A percentile compares a stretch with the other conserved stretches of the same genome.
Conservation (phyloP, 2,113 vertebrate species). For the Canis aureus region DNA sequence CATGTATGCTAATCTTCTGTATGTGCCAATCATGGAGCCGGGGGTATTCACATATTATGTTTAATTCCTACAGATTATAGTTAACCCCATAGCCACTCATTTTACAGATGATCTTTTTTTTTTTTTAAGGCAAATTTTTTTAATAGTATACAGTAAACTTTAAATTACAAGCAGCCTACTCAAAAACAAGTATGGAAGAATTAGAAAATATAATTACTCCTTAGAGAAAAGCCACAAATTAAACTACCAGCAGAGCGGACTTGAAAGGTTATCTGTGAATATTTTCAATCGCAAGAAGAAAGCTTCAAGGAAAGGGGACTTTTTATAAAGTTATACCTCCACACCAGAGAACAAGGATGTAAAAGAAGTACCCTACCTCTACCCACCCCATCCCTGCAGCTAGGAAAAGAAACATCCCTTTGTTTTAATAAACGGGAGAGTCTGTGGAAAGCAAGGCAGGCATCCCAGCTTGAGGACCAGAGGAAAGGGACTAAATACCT, state of each 20-base stretch:
- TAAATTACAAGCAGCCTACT: conserved; percentile 81
- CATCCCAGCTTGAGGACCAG: conserved; percentile 62
- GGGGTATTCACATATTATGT: not conserved
- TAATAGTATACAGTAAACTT: conserved; percentile 82
- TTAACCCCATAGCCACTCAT: not conserved
- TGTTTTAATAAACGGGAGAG: conserved; percentile 58
- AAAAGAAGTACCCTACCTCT: conserved; percentile 34
- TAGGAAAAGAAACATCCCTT: conserved; percentile 59
- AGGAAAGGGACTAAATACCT: conserved; percentile 76
- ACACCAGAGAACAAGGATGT: conserved; percentile 40
- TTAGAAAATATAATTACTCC: conserved; percentile 46
- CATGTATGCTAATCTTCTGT: not conserved
- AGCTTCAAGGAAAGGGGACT: conserved; percentile 50
- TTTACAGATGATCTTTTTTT: not conserved
- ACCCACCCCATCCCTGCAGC: not conserved
- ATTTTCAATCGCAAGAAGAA: conserved; percentile 52
- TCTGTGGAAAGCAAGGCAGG: conserved; percentile 59
- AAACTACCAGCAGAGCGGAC: conserved; percentile 23
- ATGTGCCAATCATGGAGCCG: not conserved
- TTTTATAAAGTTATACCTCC: not conserved
- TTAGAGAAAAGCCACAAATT: conserved; percentile 52
- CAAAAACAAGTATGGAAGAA: conserved; percentile 83
- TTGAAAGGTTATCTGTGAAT: conserved; percentile 18
- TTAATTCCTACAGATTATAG: not conserved
- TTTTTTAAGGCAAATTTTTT: conserved; percentile 86